A percentile compares a stretch with the other conserved stretches of the same genome.
phyloP scores from a whole-genome alignment of 1,140 invertebrate species.

The Eciton burchellii region DNA sequence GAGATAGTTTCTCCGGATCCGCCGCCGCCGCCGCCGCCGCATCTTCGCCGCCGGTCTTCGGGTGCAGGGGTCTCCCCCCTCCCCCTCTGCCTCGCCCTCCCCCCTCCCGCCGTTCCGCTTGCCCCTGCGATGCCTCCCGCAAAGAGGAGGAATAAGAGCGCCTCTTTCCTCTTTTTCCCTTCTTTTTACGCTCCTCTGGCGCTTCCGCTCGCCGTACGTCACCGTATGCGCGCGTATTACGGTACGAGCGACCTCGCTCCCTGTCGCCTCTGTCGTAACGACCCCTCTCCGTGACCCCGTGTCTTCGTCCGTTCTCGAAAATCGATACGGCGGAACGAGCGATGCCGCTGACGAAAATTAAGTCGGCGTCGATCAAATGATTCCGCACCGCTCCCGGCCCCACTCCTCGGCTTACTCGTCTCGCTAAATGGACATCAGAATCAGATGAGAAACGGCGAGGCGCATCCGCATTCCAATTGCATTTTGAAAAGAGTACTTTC shows the following conservation, averaged over 20 bases:
- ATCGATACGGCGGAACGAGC: slow-evolving; percentile 12
- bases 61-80: too few relatives aligned
- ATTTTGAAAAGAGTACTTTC: neutral
- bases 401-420: too few relatives aligned
- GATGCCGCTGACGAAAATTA: neutral
- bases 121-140: slow-evolving; percentile 18
- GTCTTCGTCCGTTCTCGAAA: slow-evolving; percentile 43
- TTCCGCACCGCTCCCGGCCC: neutral
- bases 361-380: slow-evolving; percentile 11
- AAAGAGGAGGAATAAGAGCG: too few relatives aligned
- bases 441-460: too few relatives aligned
- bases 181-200: slow-evolving; percentile 43
- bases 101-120: too few relatives aligned
- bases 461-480: too few relatives aligned
- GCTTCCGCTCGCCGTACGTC: slow-evolving; percentile 46
- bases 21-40: too few relatives aligned
- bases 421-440: too few relatives aligned
- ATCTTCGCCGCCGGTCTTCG: too few relatives aligned
- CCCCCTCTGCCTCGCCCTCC: too few relatives aligned
- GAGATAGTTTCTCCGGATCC: too few relatives aligned
- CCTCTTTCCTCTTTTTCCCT: neutral
- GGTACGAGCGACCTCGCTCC: slow-evolving; percentile 41
- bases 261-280: slow-evolving; percentile 14
- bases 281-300: slow-evolving; percentile 54
- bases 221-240: too few relatives aligned